Evolutionary conservation across 2,888 invertebrate genomes (phyloP).

Genomic region (Limnephilus lunatus): DNA sequence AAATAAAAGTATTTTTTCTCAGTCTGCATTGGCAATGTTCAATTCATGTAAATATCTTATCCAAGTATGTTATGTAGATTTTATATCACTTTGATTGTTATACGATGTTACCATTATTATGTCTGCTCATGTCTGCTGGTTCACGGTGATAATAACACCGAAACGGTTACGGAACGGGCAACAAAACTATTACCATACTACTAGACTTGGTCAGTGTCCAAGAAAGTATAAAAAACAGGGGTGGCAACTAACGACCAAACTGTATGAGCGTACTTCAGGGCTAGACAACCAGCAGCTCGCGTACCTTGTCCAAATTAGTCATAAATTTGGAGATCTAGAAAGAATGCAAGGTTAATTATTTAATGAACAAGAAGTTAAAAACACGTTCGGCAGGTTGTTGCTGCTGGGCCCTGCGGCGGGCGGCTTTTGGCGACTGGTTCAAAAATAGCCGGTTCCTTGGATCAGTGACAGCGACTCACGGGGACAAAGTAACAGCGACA

Average conservation of each 20-base stretch:
- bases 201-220: conserved; percentile 41
- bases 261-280: neutral
- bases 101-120: neutral
- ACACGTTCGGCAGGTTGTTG: no score
- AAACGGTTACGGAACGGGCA: neutral
- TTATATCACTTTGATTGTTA: neutral
- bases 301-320: neutral
- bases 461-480: no score
- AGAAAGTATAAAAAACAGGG: conserved; percentile 23
- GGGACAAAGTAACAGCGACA: no score
- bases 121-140: neutral
- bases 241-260: conserved; percentile 25
- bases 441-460: no score
- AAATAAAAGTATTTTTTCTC: neutral
- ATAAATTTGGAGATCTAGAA: no score
- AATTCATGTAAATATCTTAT: neutral
- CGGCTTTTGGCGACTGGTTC: no score
- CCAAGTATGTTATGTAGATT: neutral
- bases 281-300: neutral
- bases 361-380: no score
- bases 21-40: neutral
- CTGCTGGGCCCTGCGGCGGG: no score
- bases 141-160: neutral
- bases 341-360: no score
- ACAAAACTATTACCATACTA: conserved; percentile 3